Evolutionary conservation across 2,113 vertebrate genomes (phyloP), one percentile per base, ranked within the genome.

Genomic region (Silurus asotus): DNA sequence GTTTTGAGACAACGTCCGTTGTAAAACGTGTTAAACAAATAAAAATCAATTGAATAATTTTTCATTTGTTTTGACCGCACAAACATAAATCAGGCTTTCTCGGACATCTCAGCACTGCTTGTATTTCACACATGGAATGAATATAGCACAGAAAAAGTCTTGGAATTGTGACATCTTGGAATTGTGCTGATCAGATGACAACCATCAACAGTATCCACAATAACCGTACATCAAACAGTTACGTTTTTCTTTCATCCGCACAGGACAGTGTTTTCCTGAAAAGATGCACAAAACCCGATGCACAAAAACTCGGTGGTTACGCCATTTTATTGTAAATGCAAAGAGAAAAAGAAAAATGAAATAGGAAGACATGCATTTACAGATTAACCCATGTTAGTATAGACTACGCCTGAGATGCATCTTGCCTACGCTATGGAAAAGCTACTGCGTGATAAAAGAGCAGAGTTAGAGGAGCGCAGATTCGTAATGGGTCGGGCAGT

Each of bases 401-500:
- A 48, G 74, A 77, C 51, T 6, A 55, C 23, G 28, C 56, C 28
- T 20, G 28, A 59, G 25, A 80, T 37, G 37, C 19, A 23, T 48
- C 25, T 37, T 80, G 56, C 77, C 77, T 80, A 61, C 19, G 17
- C 77, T 48, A 80, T 80, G n/a, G 48, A 65, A 37, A 85, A 85
- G 59, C 59, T 78, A 64, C 37, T 49, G 78, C 51, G 14, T 81
- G 85, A 86, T 86, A 81, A 86, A 86, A 86, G 85, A 74, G 23
- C 85, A 74, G 83, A 65, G 55, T 81, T 51, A 86, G 69, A 86
- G 49, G 79, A 82, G 56, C 28, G 59, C 20, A 10, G 79, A 72
- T 75, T 55, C n/a, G 69, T 85, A 85, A 88, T 81, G 83, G 67
- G 72, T 91, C 87, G 69, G 67, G 87, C 85, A 87, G 77, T 88